Conservation (phyloP, 2,113 vertebrate genomes). For the Megaptera novaeangliae region DNA sequence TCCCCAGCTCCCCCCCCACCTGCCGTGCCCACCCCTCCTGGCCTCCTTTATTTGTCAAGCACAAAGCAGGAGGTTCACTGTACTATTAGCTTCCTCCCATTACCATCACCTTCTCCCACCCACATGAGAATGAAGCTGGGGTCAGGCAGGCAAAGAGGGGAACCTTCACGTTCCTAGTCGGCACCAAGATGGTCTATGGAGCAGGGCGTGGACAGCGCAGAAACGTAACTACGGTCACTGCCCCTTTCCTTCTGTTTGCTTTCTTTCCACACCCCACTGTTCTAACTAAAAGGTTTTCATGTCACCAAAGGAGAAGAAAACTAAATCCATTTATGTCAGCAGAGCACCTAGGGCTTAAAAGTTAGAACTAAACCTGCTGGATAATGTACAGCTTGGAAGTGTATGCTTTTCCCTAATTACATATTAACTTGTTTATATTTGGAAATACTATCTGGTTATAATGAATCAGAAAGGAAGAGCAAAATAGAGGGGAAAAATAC, state of each 20-base stretch:
- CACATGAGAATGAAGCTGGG: not conserved
- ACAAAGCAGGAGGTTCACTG: not conserved
- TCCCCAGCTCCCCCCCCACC: not conserved
- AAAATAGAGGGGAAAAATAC: not conserved
- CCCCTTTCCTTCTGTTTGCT: not conserved
- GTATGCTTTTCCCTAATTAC: not conserved
- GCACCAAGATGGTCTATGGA: not conserved
- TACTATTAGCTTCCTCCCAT: not conserved
- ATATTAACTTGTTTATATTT: not conserved
- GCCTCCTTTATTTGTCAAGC: not conserved
- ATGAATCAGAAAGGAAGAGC: not conserved
- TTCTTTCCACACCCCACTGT: not conserved
- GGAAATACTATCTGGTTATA: not conserved
- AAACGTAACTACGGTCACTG: fast-evolving
- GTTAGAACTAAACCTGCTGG: not conserved
- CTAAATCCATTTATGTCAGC: not conserved
- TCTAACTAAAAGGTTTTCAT: not conserved
- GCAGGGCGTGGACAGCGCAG: not conserved
- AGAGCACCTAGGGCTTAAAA: not conserved
- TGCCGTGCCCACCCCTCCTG: too few relatives aligned
- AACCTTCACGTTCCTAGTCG: fast-evolving
- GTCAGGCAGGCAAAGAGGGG: not conserved
- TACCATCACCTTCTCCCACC: not conserved
- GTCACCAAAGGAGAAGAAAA: not conserved
- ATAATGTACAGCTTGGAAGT: not conserved